Base-by-base conservation (phyloP, 2,113 vertebrate species). In the Amphiprion percula region DNA sequence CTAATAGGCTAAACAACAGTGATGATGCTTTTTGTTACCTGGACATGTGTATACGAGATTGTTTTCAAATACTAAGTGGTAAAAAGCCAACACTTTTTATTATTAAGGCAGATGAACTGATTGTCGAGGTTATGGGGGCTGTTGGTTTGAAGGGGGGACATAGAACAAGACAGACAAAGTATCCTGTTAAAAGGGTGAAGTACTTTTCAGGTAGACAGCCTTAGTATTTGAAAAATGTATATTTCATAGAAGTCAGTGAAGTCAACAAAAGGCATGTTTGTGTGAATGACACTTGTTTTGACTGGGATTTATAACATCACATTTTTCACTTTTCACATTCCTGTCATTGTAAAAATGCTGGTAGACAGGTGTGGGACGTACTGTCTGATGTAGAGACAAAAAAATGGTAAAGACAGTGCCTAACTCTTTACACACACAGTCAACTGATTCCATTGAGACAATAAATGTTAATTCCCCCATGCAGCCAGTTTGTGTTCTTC, bases 381-480 rank as follows among this genome's bases (percentile, higher is more conserved):
- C 21, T 21, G 21, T 41, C 3, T 56, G 21, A 44, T 21, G 39
- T 7, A 26, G 17, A 14, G 24, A 30, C 39, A 54, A 65, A 65
- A 14, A 60, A n/a, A 64, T 19, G 33, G 19, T 1, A 2, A 41
- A 64, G 65, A 41, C 21, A 39, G 19, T 46, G 33, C 7, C 46
- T 28, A 28, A 46, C 41, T 58, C 16, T 19, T 26, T 53, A n/a
- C 54, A 70, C 24, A 21, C 68, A 59, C 54, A 23, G 5, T 16
- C 44, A 47, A 41, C 17, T 44, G 37, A 60, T 69, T 60, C 15
- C 23, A 70, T 75, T 3, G 2, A 60, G 47, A 69, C 44, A 66
- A 54, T 74, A 58, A 58, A 73, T 82, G 79, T 58, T 77, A 4
- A 76, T 73, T 80, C 74, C 59, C 71, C 68, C 23, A 62, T 62